Base-by-base conservation (phyloP, 1,140 invertebrate genomes). In the Bombus confusus region DNA sequence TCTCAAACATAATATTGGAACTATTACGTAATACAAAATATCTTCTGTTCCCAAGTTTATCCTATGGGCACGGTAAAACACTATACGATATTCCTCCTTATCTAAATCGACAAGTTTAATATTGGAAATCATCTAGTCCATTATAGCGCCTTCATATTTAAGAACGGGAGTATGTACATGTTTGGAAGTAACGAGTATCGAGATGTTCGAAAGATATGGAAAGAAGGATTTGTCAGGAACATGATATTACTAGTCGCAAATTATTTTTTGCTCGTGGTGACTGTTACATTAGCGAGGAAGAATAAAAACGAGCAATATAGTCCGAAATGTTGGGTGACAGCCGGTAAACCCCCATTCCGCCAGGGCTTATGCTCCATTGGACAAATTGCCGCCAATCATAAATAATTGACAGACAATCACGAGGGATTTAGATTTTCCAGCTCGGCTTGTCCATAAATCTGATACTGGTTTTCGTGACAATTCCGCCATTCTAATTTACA, bases 331-430 rank as follows among this genome's bases (percentile, higher is more conserved):
- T 87, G 81, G 86, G 87, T 87, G 88, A 82, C 85, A 88, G 83
- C 82, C 72, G 79, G 80, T 90, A 90, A 91, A 91, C 87, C 86
- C 87, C 41, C 64, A 83, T 91, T 89, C 81, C 88, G 75, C 77
- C 80, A 90, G 86, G 87, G 91, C 88, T 93, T 91, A 92, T 85
- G 87, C 88, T 79, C 85, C 85, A 93, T 93, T 91, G 91, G 75
- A 90, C 88, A 91, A 92, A 91, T 94, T 93, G 93, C 88, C 89
- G 89, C 90, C 93, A 93, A 93, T 94, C 92, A 93, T 93, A 94
- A 93, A 94, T 94, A 94, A 92, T 92, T 92, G 92, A 94, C 93
- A 93, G 93, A 91, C 92, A 93, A 94, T 94, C 88, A 87, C 89
- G 73, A 78, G 85, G 90, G 90, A 91, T 91, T 91, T 91, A 88